These are phyloP conservation scores for Clanis bilineata DNA, from an alignment of 2,888 invertebrate genomes.

Conservation along the genomic window DNA sequence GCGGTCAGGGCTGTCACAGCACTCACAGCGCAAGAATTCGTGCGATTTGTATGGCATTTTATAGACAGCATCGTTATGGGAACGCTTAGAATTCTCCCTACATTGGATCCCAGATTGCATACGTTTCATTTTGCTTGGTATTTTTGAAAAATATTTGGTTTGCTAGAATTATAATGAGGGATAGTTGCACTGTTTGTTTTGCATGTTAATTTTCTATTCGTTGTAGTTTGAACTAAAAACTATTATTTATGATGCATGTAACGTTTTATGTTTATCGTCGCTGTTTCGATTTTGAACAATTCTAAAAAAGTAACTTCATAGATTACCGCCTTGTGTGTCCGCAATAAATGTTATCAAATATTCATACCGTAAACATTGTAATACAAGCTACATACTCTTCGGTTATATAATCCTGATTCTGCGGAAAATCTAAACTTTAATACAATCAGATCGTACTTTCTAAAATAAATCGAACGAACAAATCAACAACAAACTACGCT, in stretches of 20 bases:
- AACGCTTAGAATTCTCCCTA: slow-evolving; percentile 1
- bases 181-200: too few relatives aligned
- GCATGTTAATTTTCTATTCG: too few relatives aligned
- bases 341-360: too few relatives aligned
- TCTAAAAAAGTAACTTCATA: too few relatives aligned
- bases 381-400: background rate
- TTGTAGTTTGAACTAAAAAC: background rate
- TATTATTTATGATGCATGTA: too few relatives aligned
- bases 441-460: background rate
- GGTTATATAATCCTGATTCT: too few relatives aligned
- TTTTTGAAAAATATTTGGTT: background rate
- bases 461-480: background rate
- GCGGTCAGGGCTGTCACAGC: slow-evolving; percentile 25
- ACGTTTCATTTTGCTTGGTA: background rate
- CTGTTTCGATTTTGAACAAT: too few relatives aligned
- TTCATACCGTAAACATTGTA: too few relatives aligned
- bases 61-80: slow-evolving; percentile 8
- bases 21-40: slow-evolving; percentile 18
- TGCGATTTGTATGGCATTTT: slow-evolving; percentile 24
- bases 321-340: too few relatives aligned
- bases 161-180: background rate
- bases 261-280: too few relatives aligned
- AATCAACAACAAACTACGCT: background rate
- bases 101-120: slow-evolving; percentile 2
- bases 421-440: background rate